Conservation (phyloP, 37 sponge, comb jelly and placozoan species). For the Theonella swinhoei region DNA sequence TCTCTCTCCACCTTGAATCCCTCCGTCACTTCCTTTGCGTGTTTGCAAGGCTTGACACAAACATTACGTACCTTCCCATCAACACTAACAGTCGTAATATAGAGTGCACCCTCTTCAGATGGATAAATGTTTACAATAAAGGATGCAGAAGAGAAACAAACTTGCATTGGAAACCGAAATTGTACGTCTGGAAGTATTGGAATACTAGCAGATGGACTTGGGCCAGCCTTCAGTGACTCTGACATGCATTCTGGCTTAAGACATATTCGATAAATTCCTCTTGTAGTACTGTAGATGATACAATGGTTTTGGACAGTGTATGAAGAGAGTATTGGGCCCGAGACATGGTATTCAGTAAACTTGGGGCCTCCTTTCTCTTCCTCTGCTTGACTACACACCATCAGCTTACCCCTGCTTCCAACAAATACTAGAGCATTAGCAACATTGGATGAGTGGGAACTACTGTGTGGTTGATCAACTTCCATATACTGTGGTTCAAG, state of each 20-base stretch:
- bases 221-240: neutral
- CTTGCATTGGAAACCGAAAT: neutral
- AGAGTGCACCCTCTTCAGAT: neutral
- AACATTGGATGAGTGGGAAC: too few species aligned
- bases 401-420: neutral
- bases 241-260: neutral
- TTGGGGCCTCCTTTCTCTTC: neutral
- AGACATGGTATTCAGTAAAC: neutral
- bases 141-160: neutral
- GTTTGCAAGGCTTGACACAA: neutral
- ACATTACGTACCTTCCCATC: neutral
- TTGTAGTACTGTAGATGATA: neutral
- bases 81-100: neutral
- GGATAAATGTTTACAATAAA: neutral
- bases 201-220: neutral
- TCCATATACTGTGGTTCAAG: neutral
- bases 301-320: neutral
- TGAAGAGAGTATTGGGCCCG: neutral
- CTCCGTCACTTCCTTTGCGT: neutral
- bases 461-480: too few species aligned
- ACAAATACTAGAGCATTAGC: neutral
- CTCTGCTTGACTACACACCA: neutral
- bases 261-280: neutral
- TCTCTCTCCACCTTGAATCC: neutral
- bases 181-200: neutral